Evolutionary conservation across 2,888 invertebrate species (phyloP).

Genomic region (Stomorhina lunata): DNA sequence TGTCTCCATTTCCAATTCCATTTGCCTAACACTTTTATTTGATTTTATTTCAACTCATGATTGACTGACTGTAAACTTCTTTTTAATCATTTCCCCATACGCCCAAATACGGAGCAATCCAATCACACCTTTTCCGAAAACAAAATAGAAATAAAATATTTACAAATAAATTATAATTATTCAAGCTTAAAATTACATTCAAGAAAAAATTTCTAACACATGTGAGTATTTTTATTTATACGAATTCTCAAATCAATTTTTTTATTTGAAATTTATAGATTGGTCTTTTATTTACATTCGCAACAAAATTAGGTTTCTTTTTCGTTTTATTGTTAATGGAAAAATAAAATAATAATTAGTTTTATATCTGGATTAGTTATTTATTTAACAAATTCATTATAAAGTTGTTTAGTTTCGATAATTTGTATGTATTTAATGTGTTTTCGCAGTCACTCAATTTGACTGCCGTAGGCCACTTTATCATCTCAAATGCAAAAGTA

Average conservation of each 20-base stretch:
- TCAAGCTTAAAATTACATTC: neutral
- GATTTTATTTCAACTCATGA: neutral
- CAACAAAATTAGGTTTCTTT: neutral
- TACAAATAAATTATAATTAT: slow-evolving; percentile 20
- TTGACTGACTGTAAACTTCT: slow-evolving; percentile 11
- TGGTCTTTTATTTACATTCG: slow-evolving; percentile 26
- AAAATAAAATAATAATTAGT: neutral
- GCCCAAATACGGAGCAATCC: slow-evolving; percentile 8
- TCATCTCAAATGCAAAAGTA: neutral
- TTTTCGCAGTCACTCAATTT: slow-evolving; percentile 3
- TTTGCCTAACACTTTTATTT: neutral
- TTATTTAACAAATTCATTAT: slow-evolving; percentile 21
- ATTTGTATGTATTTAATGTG: neutral
- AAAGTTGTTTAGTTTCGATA: slow-evolving; percentile 12
- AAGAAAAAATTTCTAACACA: neutral
- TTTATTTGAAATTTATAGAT: slow-evolving; percentile 47
- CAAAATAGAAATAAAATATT: neutral
- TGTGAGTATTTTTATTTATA: neutral
- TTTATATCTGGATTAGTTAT: slow-evolving; percentile 13
- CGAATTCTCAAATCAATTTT: slow-evolving; percentile 45
- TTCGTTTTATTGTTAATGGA: neutral
- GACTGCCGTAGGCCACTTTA: slow-evolving; percentile 31
- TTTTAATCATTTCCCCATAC: slow-evolving; percentile 33
- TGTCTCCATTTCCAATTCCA: too few species aligned
- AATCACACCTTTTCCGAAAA: slow-evolving; percentile 8